phyloP scores from a whole-genome alignment of 2,888 invertebrate genomes.

The Eristalinus sepulchralis region DNA sequence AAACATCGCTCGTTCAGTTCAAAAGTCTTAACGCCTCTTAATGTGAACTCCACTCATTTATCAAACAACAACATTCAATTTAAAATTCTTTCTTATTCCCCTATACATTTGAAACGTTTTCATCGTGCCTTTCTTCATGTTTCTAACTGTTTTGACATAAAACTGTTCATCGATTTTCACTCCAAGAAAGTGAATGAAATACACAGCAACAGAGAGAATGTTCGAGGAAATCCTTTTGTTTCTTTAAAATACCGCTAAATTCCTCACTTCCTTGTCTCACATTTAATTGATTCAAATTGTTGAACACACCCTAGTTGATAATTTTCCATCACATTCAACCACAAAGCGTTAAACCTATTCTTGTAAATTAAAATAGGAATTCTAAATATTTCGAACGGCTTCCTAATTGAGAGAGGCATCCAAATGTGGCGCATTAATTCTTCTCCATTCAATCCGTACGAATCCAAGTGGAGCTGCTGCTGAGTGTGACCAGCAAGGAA shows the following conservation, averaged over 20 bases:
- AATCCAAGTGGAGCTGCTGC: neutral
- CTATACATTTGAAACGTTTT: too few relatives aligned
- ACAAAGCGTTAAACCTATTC: conserved; percentile 19
- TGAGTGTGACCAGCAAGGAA: neutral
- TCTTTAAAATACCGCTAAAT: conserved; percentile 23
- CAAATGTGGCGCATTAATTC: conserved; percentile 52
- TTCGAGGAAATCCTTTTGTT: neutral
- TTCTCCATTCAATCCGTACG: neutral
- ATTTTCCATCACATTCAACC: conserved; percentile 37
- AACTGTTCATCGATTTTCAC: neutral
- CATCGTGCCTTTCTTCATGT: neutral
- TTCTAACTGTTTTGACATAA: neutral
- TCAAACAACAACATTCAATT: neutral
- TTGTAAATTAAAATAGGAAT: conserved; percentile 36
- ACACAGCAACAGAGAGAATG: neutral
- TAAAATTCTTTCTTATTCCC: neutral
- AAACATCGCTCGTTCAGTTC: too few relatives aligned
- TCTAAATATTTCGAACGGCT: conserved; percentile 29
- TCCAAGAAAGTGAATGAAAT: neutral
- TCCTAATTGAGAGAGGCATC: conserved; percentile 22
- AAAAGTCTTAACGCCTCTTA: too few relatives aligned
- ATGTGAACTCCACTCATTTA: neutral
- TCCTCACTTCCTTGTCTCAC: conserved; percentile 22
- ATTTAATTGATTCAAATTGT: conserved; percentile 24
- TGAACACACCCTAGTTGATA: conserved; percentile 24